A percentile compares a stretch with the other conserved stretches of the same genome.
Evolutionary conservation across 2,888 invertebrate species (phyloP).

Genomic region (Idaea straminata): DNA sequence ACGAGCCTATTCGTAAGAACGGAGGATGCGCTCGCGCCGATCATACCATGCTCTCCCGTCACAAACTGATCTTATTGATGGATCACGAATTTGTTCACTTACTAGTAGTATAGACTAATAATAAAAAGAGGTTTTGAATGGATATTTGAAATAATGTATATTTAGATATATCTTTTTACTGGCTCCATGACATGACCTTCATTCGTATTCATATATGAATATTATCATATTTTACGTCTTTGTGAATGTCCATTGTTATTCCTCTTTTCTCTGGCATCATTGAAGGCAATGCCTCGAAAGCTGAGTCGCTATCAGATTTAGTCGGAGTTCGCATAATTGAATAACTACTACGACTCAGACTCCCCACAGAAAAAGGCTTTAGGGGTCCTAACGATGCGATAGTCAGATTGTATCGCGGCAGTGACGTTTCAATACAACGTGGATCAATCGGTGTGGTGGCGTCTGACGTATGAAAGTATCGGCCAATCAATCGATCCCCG

Average conservation of each 20-base stretch:
- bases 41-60: slow-evolving; percentile 25
- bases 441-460: slow-evolving; percentile 53
- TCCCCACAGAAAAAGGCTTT: slow-evolving; percentile 51
- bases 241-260: slow-evolving; percentile 55
- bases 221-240: slow-evolving; percentile 44
- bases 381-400: slow-evolving; percentile 70
- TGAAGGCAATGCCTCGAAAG: slow-evolving; percentile 53
- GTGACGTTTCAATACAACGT: slow-evolving; percentile 77
- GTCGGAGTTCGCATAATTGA: slow-evolving; percentile 67
- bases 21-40: slow-evolving; percentile 44
- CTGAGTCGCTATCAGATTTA: slow-evolving; percentile 60
- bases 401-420: slow-evolving; percentile 63
- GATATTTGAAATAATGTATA: slow-evolving; percentile 36
- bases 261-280: slow-evolving; percentile 51
- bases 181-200: slow-evolving; percentile 35
- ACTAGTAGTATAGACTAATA: slow-evolving; percentile 9
- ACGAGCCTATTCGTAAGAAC: slow-evolving; percentile 69
- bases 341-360: slow-evolving; percentile 60
- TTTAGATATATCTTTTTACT: slow-evolving; percentile 47
- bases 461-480: slow-evolving; percentile 50
- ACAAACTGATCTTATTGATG: slow-evolving; percentile 39
- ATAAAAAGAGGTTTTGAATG: slow-evolving; percentile 26
- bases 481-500: slow-evolving; percentile 46
- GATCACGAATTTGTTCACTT: slow-evolving; percentile 60
- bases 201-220: slow-evolving; percentile 46